Percentiles rank a stretch among this genome's conserved stretches.
These are phyloP conservation scores for Sebastes nivosus DNA, from an alignment of 2,797 vertebrate genomes.

Conservation along the genomic window DNA sequence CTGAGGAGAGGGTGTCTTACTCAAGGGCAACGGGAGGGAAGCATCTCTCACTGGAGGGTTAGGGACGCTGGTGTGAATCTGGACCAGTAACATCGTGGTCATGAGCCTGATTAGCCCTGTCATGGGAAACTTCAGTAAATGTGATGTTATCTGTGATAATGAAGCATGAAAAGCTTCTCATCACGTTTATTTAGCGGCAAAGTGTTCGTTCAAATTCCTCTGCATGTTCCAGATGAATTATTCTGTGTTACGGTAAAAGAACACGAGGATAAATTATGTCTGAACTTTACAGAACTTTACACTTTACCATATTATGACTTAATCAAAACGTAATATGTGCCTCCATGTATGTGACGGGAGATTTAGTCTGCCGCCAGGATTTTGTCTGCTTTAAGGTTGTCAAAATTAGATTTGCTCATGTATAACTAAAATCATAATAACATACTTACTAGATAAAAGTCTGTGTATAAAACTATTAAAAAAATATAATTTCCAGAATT, in stretches of 20 bases:
- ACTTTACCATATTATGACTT: too few species aligned
- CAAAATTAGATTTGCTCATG: too few species aligned
- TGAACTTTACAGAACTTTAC: neutral
- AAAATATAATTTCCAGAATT: too few species aligned
- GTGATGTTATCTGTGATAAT: constrained; percentile 14
- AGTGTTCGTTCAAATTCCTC: constrained; percentile 1
- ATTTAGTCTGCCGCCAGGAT: neutral
- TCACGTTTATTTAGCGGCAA: neutral
- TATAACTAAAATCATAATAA: too few species aligned
- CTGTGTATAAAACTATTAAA: too few species aligned
- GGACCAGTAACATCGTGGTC: neutral
- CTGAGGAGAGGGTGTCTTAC: neutral
- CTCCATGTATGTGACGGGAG: neutral
- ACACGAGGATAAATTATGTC: neutral
- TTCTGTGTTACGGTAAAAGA: neutral
- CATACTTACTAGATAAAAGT: too few species aligned
- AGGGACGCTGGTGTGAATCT: neutral
- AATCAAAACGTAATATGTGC: neutral
- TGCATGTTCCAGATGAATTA: neutral
- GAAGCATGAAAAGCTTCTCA: neutral
- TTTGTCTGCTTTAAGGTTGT: too few species aligned
- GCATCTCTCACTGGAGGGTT: neutral
- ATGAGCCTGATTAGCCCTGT: neutral
- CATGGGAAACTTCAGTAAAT: constrained; percentile 12
- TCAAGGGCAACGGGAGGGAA: neutral